phyloP scores from a whole-genome alignment of 1,140 invertebrate genomes.

The Episyrphus balteatus region DNA sequence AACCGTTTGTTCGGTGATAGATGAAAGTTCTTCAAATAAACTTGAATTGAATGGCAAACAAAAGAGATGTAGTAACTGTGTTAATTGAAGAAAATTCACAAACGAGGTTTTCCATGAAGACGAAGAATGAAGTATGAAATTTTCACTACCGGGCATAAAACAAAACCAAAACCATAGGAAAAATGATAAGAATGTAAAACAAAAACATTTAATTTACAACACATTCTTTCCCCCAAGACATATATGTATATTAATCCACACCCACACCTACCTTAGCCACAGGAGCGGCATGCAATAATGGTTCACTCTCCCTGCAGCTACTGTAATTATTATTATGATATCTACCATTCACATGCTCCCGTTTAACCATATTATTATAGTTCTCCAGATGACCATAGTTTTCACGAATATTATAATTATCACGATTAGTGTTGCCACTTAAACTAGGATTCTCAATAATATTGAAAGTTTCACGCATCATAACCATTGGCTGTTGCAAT shows the following conservation, averaged over 20 bases:
- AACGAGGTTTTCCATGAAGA: too few species aligned
- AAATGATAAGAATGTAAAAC: too few species aligned
- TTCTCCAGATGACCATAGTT: slow-evolving; percentile 11
- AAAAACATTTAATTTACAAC: too few species aligned
- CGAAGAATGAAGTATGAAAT: too few species aligned
- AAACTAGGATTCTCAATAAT: slow-evolving; percentile 34
- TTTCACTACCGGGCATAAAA: too few species aligned
- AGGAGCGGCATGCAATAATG: slow-evolving; percentile 46
- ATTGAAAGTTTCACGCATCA: slow-evolving; percentile 33
- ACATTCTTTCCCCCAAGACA: too few species aligned
- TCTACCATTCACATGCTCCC: slow-evolving; percentile 7
- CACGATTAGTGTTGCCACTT: not conserved
- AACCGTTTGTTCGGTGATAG: too few species aligned
- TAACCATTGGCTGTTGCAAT: slow-evolving; percentile 21
- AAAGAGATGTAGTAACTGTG: too few species aligned
- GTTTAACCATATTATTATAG: slow-evolving; percentile 9
- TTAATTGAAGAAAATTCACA: too few species aligned
- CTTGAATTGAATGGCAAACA: too few species aligned
- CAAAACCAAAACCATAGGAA: too few species aligned
- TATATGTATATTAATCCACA: not conserved
- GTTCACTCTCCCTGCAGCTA: slow-evolving; percentile 52
- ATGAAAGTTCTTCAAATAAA: too few species aligned
- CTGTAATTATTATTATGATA: slow-evolving; percentile 30
- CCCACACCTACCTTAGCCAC: slow-evolving; percentile 34
- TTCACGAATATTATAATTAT: slow-evolving; percentile 5